Base-by-base conservation (phyloP, 2,888 invertebrate species). In the Drosophila anomelani region DNA sequence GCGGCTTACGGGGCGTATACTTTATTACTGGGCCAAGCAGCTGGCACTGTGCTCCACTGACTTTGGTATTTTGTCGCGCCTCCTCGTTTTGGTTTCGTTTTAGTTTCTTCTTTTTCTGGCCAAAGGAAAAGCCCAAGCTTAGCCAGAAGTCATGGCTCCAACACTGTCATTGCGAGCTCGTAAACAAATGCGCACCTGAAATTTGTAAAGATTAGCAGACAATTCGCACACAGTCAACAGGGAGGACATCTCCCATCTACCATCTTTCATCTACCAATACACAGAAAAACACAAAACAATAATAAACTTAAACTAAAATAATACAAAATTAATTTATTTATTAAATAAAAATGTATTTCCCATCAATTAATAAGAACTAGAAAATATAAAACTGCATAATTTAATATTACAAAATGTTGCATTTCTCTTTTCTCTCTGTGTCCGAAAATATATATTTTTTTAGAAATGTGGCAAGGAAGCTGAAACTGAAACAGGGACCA, bases 201-300 rank as follows among this genome's bases (percentile, higher is more conserved):
- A 87, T 89, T 89, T 85, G 89, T 80, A 78, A 89, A 89, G 82
- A 85, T 85, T 85, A 89, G 78, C 89, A 87, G 78, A 87, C 85
- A 89, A 81, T 85, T 85, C 89, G 85, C 89, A 84, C 85, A 78
- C 84, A 78, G 76, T 82, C 80, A 78, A 88, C 83, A 76, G 58
- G 55, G 62, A 47, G 53, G 43, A 34, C 71, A 38, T 57, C 55
- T 34, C 23, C 20, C 60, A 62, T 67, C 71, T 58, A n/a, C 67
- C 49, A 38, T 41, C 41, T 58, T 29, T 13, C 63, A 58, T 62
- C 72, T 29, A 34, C 36, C 53, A 41, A 29, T 26, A 10, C 5
- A 5, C 10, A 17, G 12, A 32, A 29, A 6, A 1, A 17, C 29
- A 46, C 26, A 26, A 9, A n/a, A n/a, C 26, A 26, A 44, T 13